phyloP scores from a whole-genome alignment of 1,140 invertebrate genomes.

The Dreissena polymorpha region DNA sequence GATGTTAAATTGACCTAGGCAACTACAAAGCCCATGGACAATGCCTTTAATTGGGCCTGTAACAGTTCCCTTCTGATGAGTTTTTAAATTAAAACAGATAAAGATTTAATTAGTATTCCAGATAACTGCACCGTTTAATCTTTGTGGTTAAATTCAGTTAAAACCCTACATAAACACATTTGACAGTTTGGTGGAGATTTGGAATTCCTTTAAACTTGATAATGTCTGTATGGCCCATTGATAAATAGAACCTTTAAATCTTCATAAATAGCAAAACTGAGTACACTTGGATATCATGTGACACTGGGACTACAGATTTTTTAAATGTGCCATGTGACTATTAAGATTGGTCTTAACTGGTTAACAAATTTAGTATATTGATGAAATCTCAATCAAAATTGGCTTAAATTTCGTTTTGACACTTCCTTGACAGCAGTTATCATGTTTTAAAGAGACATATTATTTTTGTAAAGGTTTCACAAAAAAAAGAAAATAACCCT shows the following conservation, averaged over 20 bases:
- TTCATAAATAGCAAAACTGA: background rate
- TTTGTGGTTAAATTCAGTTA: background rate
- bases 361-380: no score
- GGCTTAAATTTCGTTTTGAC: slow-evolving; percentile 47
- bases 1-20: slow-evolving; percentile 5
- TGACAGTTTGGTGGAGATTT: background rate
- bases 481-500: no score
- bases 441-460: slow-evolving; percentile 13
- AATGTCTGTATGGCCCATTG: background rate
- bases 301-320: background rate
- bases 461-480: no score
- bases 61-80: background rate
- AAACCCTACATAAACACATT: background rate
- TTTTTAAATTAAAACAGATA: background rate
- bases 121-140: background rate
- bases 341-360: no score
- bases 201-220: slow-evolving; percentile 1
- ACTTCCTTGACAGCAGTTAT: slow-evolving; percentile 42
- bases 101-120: background rate
- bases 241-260: slow-evolving; percentile 4
- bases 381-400: background rate
- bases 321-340: no score
- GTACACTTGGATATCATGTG: background rate
- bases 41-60: background rate
- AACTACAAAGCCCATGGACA: background rate